A percentile compares a stretch with the other conserved stretches of the same genome.
Evolutionary conservation across 2,888 invertebrate species (phyloP).

Genomic region (Mimumesa dahlbomi): DNA sequence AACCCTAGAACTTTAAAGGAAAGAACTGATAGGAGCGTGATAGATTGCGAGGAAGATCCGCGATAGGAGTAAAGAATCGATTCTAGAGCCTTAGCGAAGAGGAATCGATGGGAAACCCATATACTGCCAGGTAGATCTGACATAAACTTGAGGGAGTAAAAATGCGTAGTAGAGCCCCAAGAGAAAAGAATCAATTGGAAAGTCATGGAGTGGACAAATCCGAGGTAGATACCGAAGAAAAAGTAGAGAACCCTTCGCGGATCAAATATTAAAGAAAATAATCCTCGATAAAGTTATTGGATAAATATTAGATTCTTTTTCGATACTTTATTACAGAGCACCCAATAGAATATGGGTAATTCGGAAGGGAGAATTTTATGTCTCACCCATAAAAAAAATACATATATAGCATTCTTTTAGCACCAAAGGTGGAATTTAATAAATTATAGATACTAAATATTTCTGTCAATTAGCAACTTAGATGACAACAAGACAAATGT

Average conservation of each 20-base stretch:
- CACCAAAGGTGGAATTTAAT: too few relatives aligned
- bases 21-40: slow-evolving; percentile 18
- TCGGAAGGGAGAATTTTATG: too few relatives aligned
- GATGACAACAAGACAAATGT: slow-evolving; percentile 42
- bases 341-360: too few relatives aligned
- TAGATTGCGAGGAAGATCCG: slow-evolving; percentile 25
- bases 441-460: too few relatives aligned
- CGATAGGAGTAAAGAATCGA: slow-evolving; percentile 24
- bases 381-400: too few relatives aligned
- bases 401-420: too few relatives aligned
- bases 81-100: background rate
- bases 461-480: too few relatives aligned
- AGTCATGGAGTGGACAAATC: background rate
- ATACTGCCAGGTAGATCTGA: slow-evolving; percentile 8
- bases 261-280: too few relatives aligned
- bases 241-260: too few relatives aligned
- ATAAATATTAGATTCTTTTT: too few relatives aligned
- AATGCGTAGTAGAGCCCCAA: background rate
- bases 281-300: too few relatives aligned
- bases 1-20: background rate
- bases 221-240: background rate
- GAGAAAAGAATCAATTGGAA: slow-evolving; percentile 6
- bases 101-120: slow-evolving; percentile 22
- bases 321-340: too few relatives aligned
- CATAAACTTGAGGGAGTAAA: slow-evolving; percentile 2